phyloP scores from a whole-genome alignment of 1,140 invertebrate species.

The Ceratina japonica region DNA sequence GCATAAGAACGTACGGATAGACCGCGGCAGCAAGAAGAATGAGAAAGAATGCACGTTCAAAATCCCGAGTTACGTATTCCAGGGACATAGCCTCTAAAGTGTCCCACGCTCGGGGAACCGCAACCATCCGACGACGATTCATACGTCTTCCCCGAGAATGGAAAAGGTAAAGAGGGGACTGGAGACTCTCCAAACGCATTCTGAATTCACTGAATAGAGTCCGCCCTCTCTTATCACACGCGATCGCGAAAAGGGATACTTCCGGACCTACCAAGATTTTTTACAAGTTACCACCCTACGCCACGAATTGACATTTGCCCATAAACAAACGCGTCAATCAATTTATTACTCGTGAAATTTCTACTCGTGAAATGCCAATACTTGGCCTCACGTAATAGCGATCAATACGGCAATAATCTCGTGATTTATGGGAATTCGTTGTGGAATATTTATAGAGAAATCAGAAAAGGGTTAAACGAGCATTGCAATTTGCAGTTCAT shows the following conservation, averaged over 20 bases:
- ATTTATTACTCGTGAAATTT: too few species aligned
- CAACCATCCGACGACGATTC: conserved; percentile 73
- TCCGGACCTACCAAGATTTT: conserved; percentile 40
- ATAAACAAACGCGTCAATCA: too few species aligned
- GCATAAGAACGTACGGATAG: conserved; percentile 23
- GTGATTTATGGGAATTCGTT: too few species aligned
- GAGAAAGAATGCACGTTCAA: conserved; percentile 63
- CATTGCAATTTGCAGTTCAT: conserved; percentile 36
- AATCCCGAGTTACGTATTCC: conserved; percentile 74
- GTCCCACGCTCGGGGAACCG: conserved; percentile 67
- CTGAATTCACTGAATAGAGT: conserved; percentile 64
- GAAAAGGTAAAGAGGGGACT: conserved; percentile 55
- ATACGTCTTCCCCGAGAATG: conserved; percentile 70
- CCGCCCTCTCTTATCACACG: conserved; percentile 18
- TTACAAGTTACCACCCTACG: conserved; percentile 34
- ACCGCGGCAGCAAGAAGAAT: conserved; percentile 40
- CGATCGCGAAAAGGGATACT: conserved; percentile 40
- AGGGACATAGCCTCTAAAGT: conserved; percentile 73
- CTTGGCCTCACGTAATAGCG: too few species aligned
- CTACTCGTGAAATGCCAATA: too few species aligned
- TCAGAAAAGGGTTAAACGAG: too few species aligned
- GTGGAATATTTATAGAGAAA: too few species aligned
- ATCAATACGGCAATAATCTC: too few species aligned
- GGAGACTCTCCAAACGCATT: conserved; percentile 67
- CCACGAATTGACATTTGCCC: too few species aligned